Evolutionary conservation across 2,888 invertebrate species (phyloP), one percentile per base, ranked within the genome.

Genomic region (Pterobdella sp.): DNA sequence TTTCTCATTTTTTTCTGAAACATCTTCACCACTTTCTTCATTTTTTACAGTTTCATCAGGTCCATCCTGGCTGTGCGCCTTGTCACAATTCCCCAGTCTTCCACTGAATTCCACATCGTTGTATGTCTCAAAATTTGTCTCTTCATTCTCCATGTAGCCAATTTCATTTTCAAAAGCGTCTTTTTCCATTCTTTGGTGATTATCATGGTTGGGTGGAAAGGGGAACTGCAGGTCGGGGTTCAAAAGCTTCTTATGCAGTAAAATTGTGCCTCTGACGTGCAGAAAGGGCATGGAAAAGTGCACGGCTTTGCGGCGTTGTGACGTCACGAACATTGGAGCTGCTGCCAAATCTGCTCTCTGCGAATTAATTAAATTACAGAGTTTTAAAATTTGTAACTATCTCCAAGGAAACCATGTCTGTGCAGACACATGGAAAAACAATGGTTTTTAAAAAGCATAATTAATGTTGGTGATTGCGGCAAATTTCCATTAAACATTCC

Each of bases 311-410:
- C 35, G 42, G 2, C 77, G 68, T 32, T 74, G 74, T 1, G 75
- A 73, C 10, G 77, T 77, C 35, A 75, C 69, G 66, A 71, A 77
- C 63, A 77, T 35, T 10, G 77, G 76, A 1, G 75, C 77, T 3
- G 77, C 77, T 26, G 76, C 76, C 36, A 77, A 36, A 36, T 77
- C 77, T 10, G 73, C 74, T 22, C 74, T 74, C 77, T 77, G 75
- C 14, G 10, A 10, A 14, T 1, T 14, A 66, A n/a, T 64, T 31
- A 64, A n/a, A n/a, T n/a, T n/a, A n/a, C n/a, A n/a, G n/a, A n/a
- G n/a, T n/a, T n/a, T n/a, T n/a, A n/a, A n/a, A n/a, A n/a, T n/a
- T n/a, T n/a, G n/a, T n/a, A n/a, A n/a, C n/a, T n/a, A n/a, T n/a
- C n/a, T n/a, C n/a, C n/a, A n/a, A n/a, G n/a, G n/a, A n/a, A n/a